Conservation (phyloP, 2,888 invertebrate genomes). For the Eumacrocentrus americanus region DNA sequence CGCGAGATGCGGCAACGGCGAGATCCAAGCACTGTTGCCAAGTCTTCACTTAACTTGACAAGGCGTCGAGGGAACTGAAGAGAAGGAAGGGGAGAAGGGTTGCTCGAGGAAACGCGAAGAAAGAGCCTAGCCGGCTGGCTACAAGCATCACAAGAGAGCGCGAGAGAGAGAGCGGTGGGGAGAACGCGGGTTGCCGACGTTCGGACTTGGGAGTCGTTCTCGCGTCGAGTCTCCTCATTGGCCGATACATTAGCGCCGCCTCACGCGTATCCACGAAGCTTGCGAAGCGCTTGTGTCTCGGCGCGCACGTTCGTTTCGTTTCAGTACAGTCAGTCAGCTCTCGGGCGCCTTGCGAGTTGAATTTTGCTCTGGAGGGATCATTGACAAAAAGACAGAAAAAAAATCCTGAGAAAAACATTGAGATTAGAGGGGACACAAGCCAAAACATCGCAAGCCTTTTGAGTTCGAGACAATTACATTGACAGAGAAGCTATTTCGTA, state of each 20-base stretch:
- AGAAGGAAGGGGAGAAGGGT: not conserved
- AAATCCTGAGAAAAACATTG: too few species aligned
- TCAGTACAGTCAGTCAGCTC: slow-evolving; percentile 49
- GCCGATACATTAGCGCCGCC: slow-evolving; percentile 40
- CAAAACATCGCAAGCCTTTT: too few species aligned
- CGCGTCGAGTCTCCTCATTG: too few species aligned
- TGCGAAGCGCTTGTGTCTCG: slow-evolving; percentile 18
- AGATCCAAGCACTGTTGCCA: slow-evolving; percentile 16
- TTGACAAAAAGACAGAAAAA: too few species aligned
- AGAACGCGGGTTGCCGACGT: not conserved
- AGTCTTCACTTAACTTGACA: slow-evolving; percentile 12
- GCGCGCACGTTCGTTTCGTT: slow-evolving; percentile 8
- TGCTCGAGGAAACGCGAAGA: not conserved
- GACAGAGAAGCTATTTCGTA: too few species aligned
- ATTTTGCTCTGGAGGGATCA: slow-evolving; percentile 20
- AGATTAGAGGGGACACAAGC: too few species aligned
- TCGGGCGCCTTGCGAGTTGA: slow-evolving; percentile 51
- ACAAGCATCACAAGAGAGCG: not conserved
- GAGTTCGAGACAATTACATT: too few species aligned
- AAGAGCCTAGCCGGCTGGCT: not conserved
- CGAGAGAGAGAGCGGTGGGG: not conserved
- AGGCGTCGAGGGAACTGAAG: not conserved
- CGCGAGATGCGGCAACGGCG: slow-evolving; percentile 15
- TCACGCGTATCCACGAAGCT: slow-evolving; percentile 31
- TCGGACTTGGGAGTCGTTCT: slow-evolving; percentile 1